These are phyloP conservation scores for Harmothoe impar DNA, from an alignment of 2,888 invertebrate species.

Conservation along the genomic window DNA sequence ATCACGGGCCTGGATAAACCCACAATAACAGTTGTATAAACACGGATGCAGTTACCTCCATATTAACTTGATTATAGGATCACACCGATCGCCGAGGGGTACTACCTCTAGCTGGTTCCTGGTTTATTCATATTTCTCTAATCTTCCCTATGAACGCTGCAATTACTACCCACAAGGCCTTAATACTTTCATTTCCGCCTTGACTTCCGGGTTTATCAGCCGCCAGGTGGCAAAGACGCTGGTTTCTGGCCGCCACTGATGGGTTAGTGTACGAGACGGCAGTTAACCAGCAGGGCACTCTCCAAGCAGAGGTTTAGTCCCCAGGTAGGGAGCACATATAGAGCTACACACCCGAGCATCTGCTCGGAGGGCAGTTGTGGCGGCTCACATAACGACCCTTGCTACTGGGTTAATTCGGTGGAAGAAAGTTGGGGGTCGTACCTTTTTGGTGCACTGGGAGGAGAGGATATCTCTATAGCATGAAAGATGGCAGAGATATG, in stretches of 20 bases:
- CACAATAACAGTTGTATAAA: too few species aligned
- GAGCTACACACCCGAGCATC: neutral
- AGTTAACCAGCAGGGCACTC: slow-evolving; percentile 4
- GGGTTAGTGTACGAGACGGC: neutral
- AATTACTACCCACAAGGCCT: neutral
- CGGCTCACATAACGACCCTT: neutral
- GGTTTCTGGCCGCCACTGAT: neutral
- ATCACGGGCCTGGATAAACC: too few species aligned
- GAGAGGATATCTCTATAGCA: too few species aligned
- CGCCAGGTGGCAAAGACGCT: neutral
- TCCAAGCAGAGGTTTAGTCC: neutral
- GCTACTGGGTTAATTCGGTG: slow-evolving; percentile 16
- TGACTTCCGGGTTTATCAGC: slow-evolving; percentile 37
- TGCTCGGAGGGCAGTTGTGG: neutral
- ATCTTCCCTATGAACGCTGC: neutral
- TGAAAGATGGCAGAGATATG: too few species aligned
- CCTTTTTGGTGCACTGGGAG: neutral
- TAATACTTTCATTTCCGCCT: neutral
- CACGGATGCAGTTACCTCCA: too few species aligned
- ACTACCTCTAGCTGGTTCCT: neutral
- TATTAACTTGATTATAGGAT: too few species aligned
- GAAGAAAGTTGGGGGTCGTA: neutral
- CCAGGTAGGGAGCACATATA: neutral
- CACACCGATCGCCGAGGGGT: too few species aligned
- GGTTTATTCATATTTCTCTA: neutral